Conservation (phyloP, 2,113 vertebrate species). For the Corythornis vintsioides region DNA sequence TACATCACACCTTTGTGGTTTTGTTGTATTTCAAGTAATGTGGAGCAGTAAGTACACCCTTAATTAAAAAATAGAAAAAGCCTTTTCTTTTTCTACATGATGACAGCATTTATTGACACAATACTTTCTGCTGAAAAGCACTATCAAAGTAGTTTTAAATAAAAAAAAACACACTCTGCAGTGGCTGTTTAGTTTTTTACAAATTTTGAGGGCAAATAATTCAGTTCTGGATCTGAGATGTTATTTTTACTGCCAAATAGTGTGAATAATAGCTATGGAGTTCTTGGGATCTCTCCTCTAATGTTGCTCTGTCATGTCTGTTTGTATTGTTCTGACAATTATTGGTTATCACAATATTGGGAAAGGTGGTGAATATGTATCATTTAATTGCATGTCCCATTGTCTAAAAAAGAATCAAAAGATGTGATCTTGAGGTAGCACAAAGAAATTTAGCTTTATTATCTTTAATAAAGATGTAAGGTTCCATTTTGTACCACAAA, state of each 20-base stretch:
- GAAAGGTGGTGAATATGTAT: not conserved
- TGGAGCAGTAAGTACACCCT: not conserved
- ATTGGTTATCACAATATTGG: not conserved
- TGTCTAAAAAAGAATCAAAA: not conserved
- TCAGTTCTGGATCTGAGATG: not conserved
- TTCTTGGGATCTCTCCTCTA: not conserved
- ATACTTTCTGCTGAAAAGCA: not conserved
- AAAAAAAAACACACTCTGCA: not conserved
- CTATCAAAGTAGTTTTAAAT: not conserved
- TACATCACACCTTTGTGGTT: not conserved
- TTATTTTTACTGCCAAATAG: not conserved
- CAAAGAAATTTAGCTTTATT: not conserved
- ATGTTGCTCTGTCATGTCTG: not conserved
- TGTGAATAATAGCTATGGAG: not conserved
- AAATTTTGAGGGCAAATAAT: not conserved
- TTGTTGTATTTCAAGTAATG: not conserved
- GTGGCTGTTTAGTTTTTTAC: not conserved
- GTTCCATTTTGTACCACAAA: not conserved
- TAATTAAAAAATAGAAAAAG: not conserved
- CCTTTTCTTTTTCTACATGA: not conserved
- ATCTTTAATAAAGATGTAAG: not conserved
- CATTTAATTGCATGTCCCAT: not conserved
- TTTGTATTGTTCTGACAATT: not conserved
- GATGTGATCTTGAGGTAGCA: not conserved
- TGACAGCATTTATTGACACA: not conserved